These are phyloP conservation scores for Alfaro cultratus DNA, from an alignment of 2,797 vertebrate genomes.

Conservation along the genomic window DNA sequence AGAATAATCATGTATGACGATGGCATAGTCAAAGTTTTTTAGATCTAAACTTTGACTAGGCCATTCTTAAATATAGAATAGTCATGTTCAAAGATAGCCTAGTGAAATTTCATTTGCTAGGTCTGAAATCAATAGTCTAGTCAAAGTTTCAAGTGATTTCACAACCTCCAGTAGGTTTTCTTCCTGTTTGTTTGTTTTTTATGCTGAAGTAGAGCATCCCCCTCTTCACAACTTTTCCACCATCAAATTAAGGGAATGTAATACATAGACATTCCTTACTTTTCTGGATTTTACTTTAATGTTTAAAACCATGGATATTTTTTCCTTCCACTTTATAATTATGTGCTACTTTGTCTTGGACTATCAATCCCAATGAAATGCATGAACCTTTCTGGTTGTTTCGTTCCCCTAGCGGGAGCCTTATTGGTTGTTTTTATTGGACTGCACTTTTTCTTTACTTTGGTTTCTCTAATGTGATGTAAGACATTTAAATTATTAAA, in stretches of 20 bases:
- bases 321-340: background rate
- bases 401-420: background rate
- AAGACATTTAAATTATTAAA: slow-evolving; percentile 13
- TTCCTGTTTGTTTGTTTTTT: background rate
- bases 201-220: background rate
- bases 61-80: background rate
- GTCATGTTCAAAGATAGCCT: background rate
- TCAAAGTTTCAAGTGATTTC: background rate
- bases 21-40: background rate
- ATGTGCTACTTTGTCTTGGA: background rate
- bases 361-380: background rate
- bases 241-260: background rate
- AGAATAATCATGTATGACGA: background rate
- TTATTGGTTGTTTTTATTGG: slow-evolving; percentile 47
- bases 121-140: too few species aligned
- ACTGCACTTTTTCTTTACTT: slow-evolving; percentile 34
- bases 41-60: background rate
- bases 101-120: too few species aligned
- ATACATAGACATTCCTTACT: background rate
- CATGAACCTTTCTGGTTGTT: background rate
- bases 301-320: background rate
- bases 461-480: slow-evolving; percentile 49
- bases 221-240: background rate
- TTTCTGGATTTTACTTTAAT: background rate
- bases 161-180: background rate